These are phyloP conservation scores for Tachysurus vachellii DNA, from an alignment of 2,113 vertebrate species.

Conservation along the genomic window DNA sequence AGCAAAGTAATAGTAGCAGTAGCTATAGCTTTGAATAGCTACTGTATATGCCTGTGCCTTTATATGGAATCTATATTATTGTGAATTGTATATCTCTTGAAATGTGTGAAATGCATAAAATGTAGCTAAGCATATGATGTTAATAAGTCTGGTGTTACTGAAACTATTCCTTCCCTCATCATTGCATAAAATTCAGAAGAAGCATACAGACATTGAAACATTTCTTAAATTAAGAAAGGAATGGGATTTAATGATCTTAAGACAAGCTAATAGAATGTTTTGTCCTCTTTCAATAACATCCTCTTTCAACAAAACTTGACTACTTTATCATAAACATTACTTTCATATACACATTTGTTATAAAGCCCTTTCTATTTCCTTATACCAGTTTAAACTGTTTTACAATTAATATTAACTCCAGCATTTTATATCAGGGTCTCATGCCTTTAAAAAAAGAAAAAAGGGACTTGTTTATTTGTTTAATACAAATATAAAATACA, in stretches of 20 bases:
- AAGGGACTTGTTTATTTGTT: not conserved
- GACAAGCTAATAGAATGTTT: conserved; percentile 9
- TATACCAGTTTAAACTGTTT: not conserved
- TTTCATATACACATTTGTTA: not conserved
- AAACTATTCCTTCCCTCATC: conserved; percentile 10
- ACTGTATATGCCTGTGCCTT: not conserved
- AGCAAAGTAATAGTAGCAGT: not conserved
- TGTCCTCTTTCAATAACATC: not conserved
- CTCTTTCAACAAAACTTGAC: not conserved
- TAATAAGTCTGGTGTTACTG: conserved; percentile 34
- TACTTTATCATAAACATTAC: not conserved
- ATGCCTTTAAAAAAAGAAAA: not conserved
- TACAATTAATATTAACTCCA: not conserved
- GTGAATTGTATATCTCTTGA: conserved; percentile 24
- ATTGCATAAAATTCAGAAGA: not conserved
- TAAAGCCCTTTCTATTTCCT: not conserved
- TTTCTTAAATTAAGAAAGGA: not conserved
- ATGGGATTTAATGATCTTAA: conserved; percentile 22
- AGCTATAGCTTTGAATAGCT: not conserved
- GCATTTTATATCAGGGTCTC: not conserved
- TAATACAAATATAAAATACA: not conserved
- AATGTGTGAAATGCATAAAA: conserved; percentile 44
- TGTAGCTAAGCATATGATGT: not conserved
- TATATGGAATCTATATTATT: conserved; percentile 24
- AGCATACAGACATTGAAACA: conserved; percentile 51